Conservation (phyloP, 2,888 invertebrate genomes). For the Acleris emargana region DNA sequence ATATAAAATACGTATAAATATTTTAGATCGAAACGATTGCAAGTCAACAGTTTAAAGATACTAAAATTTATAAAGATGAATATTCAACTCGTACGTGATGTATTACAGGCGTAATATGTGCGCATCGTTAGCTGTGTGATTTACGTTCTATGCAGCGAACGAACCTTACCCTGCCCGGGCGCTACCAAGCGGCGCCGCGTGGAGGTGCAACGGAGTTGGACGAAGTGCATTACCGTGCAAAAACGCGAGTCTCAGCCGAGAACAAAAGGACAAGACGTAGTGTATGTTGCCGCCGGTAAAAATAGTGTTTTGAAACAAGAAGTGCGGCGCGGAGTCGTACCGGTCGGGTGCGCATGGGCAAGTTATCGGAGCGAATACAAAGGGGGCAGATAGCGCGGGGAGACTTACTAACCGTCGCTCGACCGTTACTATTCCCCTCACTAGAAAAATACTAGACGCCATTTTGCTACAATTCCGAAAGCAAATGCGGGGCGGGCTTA, state of each 20-base stretch:
- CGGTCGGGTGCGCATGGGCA: conserved; percentile 83
- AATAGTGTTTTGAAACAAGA: conserved; percentile 75
- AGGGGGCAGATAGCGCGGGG: conserved; percentile 83
- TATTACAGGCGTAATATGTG: conserved; percentile 63
- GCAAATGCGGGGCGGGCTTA: conserved; percentile 61
- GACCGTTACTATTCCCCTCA: conserved; percentile 82
- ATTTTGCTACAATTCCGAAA: conserved; percentile 65
- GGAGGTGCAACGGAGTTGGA: conserved; percentile 41
- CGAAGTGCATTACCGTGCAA: conserved; percentile 62
- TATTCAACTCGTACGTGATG: conserved; percentile 57
- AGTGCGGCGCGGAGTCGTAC: conserved; percentile 73
- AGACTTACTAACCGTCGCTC: conserved; percentile 77
- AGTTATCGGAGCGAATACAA: conserved; percentile 84
- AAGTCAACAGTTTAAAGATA: conserved; percentile 37
- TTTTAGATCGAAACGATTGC: conserved; percentile 43
- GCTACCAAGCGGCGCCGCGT: conserved; percentile 48
- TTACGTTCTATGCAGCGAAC: conserved; percentile 60
- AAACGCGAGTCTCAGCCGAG: conserved; percentile 47
- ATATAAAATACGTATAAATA: conserved; percentile 36
- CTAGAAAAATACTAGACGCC: conserved; percentile 81
- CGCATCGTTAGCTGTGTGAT: conserved; percentile 75
- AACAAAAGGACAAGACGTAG: conserved; percentile 61
- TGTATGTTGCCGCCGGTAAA: conserved; percentile 65
- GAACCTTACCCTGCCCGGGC: conserved; percentile 64
- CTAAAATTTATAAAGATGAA: conserved; percentile 50